Percentiles rank a stretch among this genome's conserved stretches.
Conservation (phyloP, 2,888 invertebrate species). For the Yponomeuta cagnagella region DNA sequence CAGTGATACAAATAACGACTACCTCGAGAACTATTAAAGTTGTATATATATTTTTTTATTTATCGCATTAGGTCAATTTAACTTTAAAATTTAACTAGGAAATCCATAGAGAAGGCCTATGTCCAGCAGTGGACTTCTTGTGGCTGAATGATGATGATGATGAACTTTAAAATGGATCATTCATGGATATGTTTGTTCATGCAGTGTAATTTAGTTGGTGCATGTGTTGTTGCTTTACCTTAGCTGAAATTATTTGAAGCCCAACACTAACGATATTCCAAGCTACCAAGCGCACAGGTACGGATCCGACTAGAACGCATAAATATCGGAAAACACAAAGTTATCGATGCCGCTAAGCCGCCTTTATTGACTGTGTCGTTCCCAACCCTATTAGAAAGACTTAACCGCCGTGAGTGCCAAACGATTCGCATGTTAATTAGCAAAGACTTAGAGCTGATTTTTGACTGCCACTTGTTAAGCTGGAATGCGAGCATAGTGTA, state of each 20-base stretch:
- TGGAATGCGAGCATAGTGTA: conserved; percentile 45
- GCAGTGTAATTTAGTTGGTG: too few relatives aligned
- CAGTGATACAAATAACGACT: too few relatives aligned
- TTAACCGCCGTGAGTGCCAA: conserved; percentile 24
- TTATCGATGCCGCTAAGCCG: conserved; percentile 69
- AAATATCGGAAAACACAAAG: conserved; percentile 67
- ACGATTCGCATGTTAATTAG: conserved; percentile 28
- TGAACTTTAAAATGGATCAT: too few relatives aligned
- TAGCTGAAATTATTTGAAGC: not conserved
- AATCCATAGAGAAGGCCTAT: too few relatives aligned
- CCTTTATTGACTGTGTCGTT: conserved; percentile 54
- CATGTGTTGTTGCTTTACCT: too few relatives aligned
- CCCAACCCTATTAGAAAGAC: conserved; percentile 45
- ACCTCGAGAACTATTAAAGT: too few relatives aligned
- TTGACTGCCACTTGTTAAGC: conserved; percentile 15
- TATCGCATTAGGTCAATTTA: too few relatives aligned
- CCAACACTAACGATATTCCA: not conserved
- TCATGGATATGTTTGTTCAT: too few relatives aligned
- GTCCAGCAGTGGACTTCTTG: too few relatives aligned
- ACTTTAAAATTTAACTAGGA: too few relatives aligned
- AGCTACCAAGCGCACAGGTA: conserved; percentile 45
- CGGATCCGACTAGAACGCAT: conserved; percentile 58
- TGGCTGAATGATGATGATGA: too few relatives aligned
- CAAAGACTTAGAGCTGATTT: conserved; percentile 26
- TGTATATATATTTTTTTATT: too few relatives aligned